Evolutionary conservation across 2,113 vertebrate species (phyloP), one percentile per base, ranked within the genome.

Genomic region (Todiramphus chloris): DNA sequence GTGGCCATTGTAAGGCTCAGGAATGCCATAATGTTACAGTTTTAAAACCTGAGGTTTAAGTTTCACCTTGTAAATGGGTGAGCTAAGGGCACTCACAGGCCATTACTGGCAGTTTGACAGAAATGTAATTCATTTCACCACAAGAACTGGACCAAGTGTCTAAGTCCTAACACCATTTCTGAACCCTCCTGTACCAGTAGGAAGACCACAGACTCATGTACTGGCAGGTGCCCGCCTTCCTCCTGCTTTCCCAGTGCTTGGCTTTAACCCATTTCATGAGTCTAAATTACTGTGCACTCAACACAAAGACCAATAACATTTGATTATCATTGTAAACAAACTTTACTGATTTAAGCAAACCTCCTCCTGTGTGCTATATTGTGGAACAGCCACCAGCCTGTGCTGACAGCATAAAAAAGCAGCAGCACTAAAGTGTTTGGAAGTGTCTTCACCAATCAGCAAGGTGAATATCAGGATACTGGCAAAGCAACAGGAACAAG

Each of bases 321-420:
- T 91, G 64, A 93, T 93, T 90, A 82, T n/a, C 28, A 53, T 53
- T 93, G 69, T 96, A 95, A 97, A 92, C 56, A 84, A 94, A 68
- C 39, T 89, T 95, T 90, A 93, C 74, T 58, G 90, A 50, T 64
- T 87, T 58, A 75, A 87, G 86, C 56, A 87, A 84, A 68, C 37
- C 46, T 87, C 86, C 76, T 92, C 53, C 69, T 95, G 83, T 75
- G 83, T 69, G 66, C 77, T 93, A 6, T 89, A 62, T 48, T 62
- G 44, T 82, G 51, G 59, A 73, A 58, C 4, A 89, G 41, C 39
- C 77, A 80, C 55, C 70, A 63, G 72, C 46, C 53, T 50, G 60
- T 21, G 56, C 13, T 90, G 30, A 16, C 58, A 76, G 60, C 24
- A 68, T 60, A 64, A 80, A 87, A 82, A 90, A 27, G 58, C 60